phyloP scores from a whole-genome alignment of 1,140 invertebrate species.

The Pseudomyrmex concolor region DNA sequence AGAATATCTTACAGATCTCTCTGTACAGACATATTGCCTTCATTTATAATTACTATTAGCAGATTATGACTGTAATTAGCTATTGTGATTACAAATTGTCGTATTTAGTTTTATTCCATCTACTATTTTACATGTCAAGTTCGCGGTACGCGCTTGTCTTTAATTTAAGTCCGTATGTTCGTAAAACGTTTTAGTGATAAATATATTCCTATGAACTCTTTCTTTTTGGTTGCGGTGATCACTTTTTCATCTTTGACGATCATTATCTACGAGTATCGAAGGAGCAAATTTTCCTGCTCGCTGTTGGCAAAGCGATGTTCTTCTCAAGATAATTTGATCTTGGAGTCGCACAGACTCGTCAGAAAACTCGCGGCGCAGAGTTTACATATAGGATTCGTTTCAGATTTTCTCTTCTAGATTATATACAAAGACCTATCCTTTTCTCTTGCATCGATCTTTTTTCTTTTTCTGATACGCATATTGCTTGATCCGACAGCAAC shows the following conservation, averaged over 20 bases:
- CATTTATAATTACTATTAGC: no score
- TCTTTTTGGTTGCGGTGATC: no score
- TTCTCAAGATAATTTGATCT: conserved; percentile 79
- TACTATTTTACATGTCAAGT: no score
- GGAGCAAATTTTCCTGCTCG: conserved; percentile 68
- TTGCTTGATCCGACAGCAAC: conserved; percentile 19
- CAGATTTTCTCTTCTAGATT: conserved; percentile 73
- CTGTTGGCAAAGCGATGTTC: conserved; percentile 71
- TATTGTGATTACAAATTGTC: no score
- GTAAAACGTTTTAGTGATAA: no score
- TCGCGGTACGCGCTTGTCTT: no score
- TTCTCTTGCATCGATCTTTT: conserved; percentile 58
- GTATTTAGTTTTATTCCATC: no score
- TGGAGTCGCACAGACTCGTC: conserved; percentile 72
- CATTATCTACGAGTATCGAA: background rate
- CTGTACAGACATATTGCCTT: no score
- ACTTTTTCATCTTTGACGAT: no score
- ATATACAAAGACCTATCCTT: conserved; percentile 71
- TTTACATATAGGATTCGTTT: conserved; percentile 77
- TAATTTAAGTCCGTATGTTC: no score
- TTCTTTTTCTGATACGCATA: conserved; percentile 12
- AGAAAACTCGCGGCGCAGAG: conserved; percentile 70
- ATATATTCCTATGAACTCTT: background rate
- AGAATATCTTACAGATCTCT: no score
- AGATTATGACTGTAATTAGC: no score